Base-by-base conservation (phyloP, 2,797 vertebrate genomes). In the Echeneis naucrates region DNA sequence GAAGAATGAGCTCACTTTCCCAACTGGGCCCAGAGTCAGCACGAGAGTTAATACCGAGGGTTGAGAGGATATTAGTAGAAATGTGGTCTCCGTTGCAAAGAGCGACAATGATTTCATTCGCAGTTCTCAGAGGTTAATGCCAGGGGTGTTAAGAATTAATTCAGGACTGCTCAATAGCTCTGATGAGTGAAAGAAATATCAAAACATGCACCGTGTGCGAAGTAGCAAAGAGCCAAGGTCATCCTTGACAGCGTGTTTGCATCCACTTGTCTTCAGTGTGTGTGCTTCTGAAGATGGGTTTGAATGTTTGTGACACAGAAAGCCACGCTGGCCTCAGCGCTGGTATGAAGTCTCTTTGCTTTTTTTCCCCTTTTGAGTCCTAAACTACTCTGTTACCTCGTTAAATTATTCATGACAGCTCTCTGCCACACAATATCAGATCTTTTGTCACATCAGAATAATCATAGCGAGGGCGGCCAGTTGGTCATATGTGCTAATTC, bases 321-420 rank as follows among this genome's bases (percentile, higher is more conserved):
- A 17, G 60, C 52, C 13, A 17, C 47, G 30, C 12, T 14, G 45
- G 50, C 48, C 35, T 60, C 17, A 27, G 33, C 2, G 44, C 48
- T 16, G 21, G 2, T 33, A 24, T 52, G 24, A 70, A 80, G 53
- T 64, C 35, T 71, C 54, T 56, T 62, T 45, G 54, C 27, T 17
- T 44, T n/a, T 52, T 27, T n/a, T n/a, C n/a, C n/a, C 45, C 52
- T 54, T 81, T 57, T 77, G 32, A 52, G 50, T 60, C 55, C 40
- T 5, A 35, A 77, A 37, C 23, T 21, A n/a, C 35, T 80, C 72
- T 48, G 48, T 65, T 45, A 56, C 24, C 35, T 37, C 75, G 70
- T 72, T 83, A n/a, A 81, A 75, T 84, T 75, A 85, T 85, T 86
- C 70, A 84, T 66, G 53, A 55, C 40, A n/a, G 51, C 63, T 71